phyloP scores from a whole-genome alignment of 2,888 invertebrate genomes.

The Urechis unicinctus region DNA sequence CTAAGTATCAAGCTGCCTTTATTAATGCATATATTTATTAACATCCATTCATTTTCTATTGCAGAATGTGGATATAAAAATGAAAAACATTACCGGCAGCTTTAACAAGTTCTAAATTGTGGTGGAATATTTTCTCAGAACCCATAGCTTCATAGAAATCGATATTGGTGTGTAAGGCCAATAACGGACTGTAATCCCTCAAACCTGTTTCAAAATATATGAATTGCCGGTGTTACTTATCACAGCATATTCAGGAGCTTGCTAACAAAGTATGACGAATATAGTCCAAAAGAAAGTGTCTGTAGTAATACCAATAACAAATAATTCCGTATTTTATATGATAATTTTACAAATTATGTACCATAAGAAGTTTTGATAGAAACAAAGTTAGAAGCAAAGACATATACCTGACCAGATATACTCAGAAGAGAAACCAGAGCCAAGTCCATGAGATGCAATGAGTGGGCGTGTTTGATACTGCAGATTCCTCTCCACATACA shows the following conservation, averaged over 20 bases:
- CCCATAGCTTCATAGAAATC: conserved; percentile 40
- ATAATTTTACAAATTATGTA: too few relatives aligned
- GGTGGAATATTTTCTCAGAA: conserved; percentile 22
- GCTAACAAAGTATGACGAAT: neutral
- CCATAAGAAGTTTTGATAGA: too few relatives aligned
- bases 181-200: conserved; percentile 42
- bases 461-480: conserved; percentile 33
- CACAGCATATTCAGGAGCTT: neutral
- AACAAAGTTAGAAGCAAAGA: too few relatives aligned
- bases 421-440: conserved; percentile 44
- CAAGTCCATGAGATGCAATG: conserved; percentile 46
- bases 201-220: conserved; percentile 15
- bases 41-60: too few relatives aligned
- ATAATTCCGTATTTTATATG: too few relatives aligned
- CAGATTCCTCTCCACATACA: conserved; percentile 35
- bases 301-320: too few relatives aligned
- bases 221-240: neutral
- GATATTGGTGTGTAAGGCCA: conserved; percentile 36
- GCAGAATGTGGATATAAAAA: too few relatives aligned
- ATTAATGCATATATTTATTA: too few relatives aligned
- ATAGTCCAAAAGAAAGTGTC: too few relatives aligned
- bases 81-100: too few relatives aligned
- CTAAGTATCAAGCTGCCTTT: too few relatives aligned
- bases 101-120: conserved; percentile 27
- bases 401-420: conserved; percentile 49